These are phyloP conservation scores for Torymus aiolomorphi DNA, from an alignment of 2,888 invertebrate genomes.

Conservation along the genomic window DNA sequence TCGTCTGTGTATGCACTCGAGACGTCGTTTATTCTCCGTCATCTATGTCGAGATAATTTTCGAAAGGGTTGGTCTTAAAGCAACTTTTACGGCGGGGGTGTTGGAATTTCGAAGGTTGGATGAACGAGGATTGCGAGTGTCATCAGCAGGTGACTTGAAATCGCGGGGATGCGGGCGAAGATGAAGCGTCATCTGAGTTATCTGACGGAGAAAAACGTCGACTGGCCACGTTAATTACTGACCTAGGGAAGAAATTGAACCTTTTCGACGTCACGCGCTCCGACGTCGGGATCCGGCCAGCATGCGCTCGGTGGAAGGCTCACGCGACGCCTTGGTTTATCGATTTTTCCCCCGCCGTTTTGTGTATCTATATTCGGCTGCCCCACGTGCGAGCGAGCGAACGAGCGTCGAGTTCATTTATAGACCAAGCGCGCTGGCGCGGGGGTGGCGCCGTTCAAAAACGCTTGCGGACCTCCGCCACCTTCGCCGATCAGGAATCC, in stretches of 20 bases:
- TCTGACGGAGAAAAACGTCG: constrained; percentile 13
- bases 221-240: constrained; percentile 52
- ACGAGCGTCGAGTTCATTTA: constrained; percentile 44
- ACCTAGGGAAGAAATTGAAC: constrained; percentile 66
- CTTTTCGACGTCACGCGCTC: constrained; percentile 72
- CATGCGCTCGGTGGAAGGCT: constrained; percentile 58
- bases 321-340: constrained; percentile 23
- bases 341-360: constrained; percentile 27
- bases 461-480: constrained; percentile 69
- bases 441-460: constrained; percentile 64
- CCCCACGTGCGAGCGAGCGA: background rate
- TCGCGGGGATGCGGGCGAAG: too few relatives aligned
- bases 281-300: constrained; percentile 69
- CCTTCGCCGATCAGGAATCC: constrained; percentile 69
- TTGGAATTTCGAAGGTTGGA: too few relatives aligned
- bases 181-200: background rate
- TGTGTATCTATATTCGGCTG: background rate
- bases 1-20: too few relatives aligned
- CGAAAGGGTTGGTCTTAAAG: too few relatives aligned
- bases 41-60: too few relatives aligned
- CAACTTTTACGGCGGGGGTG: too few relatives aligned
- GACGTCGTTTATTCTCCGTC: too few relatives aligned
- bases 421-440: constrained; percentile 57
- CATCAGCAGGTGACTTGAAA: too few relatives aligned
- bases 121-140: too few relatives aligned